Conservation (phyloP, 2,888 invertebrate genomes). For the Mesoligia furuncula region DNA sequence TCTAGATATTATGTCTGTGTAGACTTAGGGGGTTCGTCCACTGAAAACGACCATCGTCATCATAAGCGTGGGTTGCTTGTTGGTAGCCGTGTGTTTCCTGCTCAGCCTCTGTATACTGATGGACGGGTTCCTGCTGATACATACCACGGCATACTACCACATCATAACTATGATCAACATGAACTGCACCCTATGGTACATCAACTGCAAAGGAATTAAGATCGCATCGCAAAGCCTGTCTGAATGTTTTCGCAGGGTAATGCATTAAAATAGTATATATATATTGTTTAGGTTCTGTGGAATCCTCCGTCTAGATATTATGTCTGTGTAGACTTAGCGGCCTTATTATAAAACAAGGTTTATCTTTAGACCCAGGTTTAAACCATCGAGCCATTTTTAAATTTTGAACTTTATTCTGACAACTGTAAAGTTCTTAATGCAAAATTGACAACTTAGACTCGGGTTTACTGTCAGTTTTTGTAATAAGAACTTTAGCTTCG, state of each 20-base stretch:
- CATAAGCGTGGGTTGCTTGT: conserved; percentile 91
- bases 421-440: too few species aligned
- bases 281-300: background rate
- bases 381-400: too few species aligned
- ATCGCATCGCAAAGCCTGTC: conserved; percentile 91
- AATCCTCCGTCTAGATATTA: background rate
- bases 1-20: background rate
- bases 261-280: background rate
- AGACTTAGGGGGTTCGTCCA: background rate
- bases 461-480: too few species aligned
- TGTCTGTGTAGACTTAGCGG: background rate
- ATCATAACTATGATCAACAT: conserved; percentile 93
- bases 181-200: conserved; percentile 93
- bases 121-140: conserved; percentile 92
- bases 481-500: too few species aligned
- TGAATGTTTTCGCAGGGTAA: conserved; percentile 88
- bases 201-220: conserved; percentile 92
- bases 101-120: conserved; percentile 91
- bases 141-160: conserved; percentile 92
- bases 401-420: too few species aligned
- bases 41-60: conserved; percentile 91
- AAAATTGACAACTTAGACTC: too few species aligned
- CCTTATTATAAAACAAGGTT: too few species aligned
- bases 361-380: too few species aligned
- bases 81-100: conserved; percentile 91